Conservation (phyloP, 2,888 invertebrate genomes). For the Drosophila borealis region DNA sequence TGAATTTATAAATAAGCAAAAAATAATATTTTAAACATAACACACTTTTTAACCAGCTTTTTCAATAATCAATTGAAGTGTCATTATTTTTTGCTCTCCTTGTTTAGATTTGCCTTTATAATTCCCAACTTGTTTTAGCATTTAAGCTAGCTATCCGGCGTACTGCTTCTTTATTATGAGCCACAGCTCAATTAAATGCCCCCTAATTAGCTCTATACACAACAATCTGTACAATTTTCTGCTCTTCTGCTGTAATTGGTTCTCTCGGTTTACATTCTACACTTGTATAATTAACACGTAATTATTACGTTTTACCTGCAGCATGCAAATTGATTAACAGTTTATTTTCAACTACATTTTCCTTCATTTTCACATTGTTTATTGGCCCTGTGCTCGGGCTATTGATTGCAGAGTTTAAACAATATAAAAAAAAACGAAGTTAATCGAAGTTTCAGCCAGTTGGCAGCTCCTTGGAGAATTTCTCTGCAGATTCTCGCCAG, state of each 20-base stretch:
- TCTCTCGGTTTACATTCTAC: conserved; percentile 28
- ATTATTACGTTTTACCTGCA: conserved; percentile 36
- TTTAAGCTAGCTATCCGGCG: no score
- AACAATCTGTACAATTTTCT: neutral
- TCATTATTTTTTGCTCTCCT: no score
- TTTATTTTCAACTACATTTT: conserved; percentile 9
- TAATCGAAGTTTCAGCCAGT: conserved; percentile 3
- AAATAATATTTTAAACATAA: no score
- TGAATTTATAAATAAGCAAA: no score
- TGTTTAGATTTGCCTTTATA: no score
- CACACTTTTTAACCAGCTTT: no score
- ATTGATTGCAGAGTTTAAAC: conserved; percentile 14
- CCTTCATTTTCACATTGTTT: neutral
- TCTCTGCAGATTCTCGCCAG: neutral
- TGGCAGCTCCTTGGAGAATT: conserved; percentile 10
- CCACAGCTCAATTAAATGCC: neutral
- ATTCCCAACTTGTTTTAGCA: no score
- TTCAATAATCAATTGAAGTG: no score
- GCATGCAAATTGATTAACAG: conserved; percentile 37
- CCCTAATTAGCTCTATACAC: neutral
- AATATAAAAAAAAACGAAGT: conserved; percentile 2
- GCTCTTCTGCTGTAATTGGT: conserved; percentile 24
- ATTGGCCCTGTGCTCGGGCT: conserved; percentile 2
- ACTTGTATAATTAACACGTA: conserved; percentile 45
- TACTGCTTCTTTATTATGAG: no score